Evolutionary conservation across 2,797 vertebrate species (phyloP).

Genomic region (Argyrosomus regius): DNA sequence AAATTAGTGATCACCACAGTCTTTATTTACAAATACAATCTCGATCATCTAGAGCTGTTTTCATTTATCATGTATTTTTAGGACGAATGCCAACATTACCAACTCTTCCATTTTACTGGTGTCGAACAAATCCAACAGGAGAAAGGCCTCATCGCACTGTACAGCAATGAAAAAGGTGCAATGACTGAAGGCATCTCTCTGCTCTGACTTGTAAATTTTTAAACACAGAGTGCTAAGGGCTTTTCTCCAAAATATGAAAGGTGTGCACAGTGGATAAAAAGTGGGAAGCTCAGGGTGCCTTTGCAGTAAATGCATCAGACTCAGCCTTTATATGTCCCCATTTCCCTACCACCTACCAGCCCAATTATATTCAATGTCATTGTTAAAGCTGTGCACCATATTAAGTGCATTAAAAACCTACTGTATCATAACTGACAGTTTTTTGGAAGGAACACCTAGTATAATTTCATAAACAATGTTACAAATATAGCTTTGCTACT

Average conservation of each 20-base stretch:
- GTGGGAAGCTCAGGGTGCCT: constrained; percentile 21
- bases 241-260: constrained; percentile 37
- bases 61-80: neutral
- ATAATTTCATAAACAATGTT: neutral
- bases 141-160: constrained; percentile 1
- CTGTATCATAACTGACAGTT: constrained; percentile 2
- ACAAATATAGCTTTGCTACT: neutral
- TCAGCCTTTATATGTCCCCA: neutral
- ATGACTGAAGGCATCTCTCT: constrained; percentile 28
- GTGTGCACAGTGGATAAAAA: constrained; percentile 29
- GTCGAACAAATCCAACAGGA: constrained; percentile 10
- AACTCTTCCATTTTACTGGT: constrained; percentile 5
- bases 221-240: constrained; percentile 12
- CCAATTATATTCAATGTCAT: constrained; percentile 7
- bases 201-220: constrained; percentile 43
- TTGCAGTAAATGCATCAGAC: constrained; percentile 1
- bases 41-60: neutral
- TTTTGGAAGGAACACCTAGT: neutral
- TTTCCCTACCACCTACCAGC: neutral
- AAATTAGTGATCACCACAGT: too few species aligned
- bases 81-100: neutral
- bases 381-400: neutral
- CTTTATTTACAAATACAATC: too few species aligned
- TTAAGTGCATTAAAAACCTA: neutral
- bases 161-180: neutral